A percentile compares a stretch with the other conserved stretches of the same genome.
Conservation (phyloP, 1,140 invertebrate species). For the Wasmannia auropunctata region DNA sequence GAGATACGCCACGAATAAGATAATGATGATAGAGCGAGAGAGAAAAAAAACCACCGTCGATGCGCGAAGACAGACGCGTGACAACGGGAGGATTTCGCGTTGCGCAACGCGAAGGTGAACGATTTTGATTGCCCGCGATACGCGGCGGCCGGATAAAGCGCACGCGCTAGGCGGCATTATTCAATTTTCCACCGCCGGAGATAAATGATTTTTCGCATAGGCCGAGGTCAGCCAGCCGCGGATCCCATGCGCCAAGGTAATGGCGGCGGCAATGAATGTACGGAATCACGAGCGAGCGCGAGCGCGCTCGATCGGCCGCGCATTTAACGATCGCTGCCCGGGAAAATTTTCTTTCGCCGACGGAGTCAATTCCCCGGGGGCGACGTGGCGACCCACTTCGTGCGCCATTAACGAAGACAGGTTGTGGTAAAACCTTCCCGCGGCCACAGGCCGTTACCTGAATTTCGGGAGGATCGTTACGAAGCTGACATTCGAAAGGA, state of each 20-base stretch:
- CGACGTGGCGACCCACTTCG: constrained; percentile 17
- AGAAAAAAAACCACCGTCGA: no score
- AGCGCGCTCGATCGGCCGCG: neutral
- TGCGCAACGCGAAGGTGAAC: constrained; percentile 16
- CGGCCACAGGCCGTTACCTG: neutral
- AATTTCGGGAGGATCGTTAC: constrained; percentile 9
- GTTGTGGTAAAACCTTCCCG: neutral
- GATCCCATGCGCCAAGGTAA: constrained; percentile 10
- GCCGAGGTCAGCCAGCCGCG: neutral
- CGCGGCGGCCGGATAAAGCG: neutral
- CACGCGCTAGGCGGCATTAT: neutral
- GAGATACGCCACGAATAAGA: neutral
- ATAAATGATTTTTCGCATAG: constrained; percentile 1
- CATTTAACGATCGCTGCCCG: neutral
- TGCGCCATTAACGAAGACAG: neutral
- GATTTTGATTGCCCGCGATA: neutral
- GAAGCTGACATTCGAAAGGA: neutral
- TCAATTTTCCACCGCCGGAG: neutral
- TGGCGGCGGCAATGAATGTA: constrained; percentile 7
- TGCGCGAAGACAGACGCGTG: neutral
- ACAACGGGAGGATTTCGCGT: neutral
- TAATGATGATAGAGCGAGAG: neutral
- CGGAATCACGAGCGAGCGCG: constrained; percentile 31
- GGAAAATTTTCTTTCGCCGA: neutral
- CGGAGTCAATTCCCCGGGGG: neutral